Percentiles rank a stretch among this genome's conserved stretches.
These are phyloP conservation scores for Pangasius larnaudii DNA, from an alignment of 2,797 vertebrate species.

Conservation along the genomic window DNA sequence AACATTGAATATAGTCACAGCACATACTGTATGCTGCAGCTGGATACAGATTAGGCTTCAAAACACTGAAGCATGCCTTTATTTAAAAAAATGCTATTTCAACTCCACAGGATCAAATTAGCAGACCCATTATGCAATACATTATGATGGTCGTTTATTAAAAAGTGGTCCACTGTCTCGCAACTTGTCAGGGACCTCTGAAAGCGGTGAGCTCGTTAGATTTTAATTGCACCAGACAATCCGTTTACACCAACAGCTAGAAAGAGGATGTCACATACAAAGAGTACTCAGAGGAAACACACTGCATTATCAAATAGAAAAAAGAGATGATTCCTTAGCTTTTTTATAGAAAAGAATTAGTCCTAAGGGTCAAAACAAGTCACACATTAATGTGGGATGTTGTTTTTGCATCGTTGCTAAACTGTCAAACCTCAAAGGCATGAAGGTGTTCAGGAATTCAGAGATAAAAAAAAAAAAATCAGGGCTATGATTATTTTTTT, in stretches of 20 bases:
- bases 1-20: not conserved
- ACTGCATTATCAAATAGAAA: not conserved
- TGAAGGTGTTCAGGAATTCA: not conserved
- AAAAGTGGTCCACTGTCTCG: conserved; percentile 23
- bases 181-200: conserved; percentile 8
- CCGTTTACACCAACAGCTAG: not conserved
- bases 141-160: conserved; percentile 16
- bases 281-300: conserved; percentile 8
- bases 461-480: not conserved
- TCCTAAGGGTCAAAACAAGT: not conserved
- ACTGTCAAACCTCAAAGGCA: not conserved
- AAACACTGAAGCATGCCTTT: not conserved
- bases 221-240: conserved; percentile 41
- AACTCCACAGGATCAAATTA: not conserved
- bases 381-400: not conserved
- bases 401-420: not conserved
- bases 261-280: not conserved
- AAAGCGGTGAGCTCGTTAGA: conserved; percentile 22
- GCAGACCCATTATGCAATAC: not conserved
- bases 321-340: not conserved
- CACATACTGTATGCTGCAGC: not conserved
- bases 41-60: not conserved
- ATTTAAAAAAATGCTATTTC: not conserved
- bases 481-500: not conserved
- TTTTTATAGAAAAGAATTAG: conserved; percentile 2